These are phyloP conservation scores for Melinopterus prodromus DNA, from an alignment of 2,888 invertebrate genomes.

Conservation along the genomic window DNA sequence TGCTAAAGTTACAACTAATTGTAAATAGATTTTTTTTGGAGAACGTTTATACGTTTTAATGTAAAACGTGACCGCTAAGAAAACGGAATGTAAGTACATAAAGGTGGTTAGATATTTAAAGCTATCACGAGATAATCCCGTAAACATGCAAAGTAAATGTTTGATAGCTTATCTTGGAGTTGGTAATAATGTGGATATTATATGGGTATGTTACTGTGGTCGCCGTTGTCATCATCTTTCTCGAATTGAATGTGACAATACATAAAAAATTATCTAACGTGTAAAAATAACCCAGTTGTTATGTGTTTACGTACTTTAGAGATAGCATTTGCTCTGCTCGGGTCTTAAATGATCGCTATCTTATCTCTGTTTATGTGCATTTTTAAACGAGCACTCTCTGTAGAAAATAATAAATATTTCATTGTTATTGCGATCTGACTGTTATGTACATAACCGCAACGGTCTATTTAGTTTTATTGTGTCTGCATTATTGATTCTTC, in stretches of 20 bases:
- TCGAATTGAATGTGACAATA: background rate
- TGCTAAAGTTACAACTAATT: background rate
- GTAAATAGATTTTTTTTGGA: background rate
- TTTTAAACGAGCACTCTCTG: slow-evolving; percentile 8
- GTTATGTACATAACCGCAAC: background rate
- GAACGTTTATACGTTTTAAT: background rate
- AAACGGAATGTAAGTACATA: background rate
- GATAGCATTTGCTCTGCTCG: slow-evolving; percentile 23
- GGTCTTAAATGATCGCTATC: slow-evolving; percentile 14
- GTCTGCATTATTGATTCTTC: background rate
- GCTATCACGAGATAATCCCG: background rate
- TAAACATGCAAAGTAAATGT: background rate
- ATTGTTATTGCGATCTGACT: background rate
- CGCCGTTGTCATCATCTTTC: background rate
- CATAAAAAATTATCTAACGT: slow-evolving; percentile 17
- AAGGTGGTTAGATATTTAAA: background rate
- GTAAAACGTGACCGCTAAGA: background rate
- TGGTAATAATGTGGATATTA: background rate
- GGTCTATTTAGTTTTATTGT: background rate
- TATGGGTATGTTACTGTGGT: background rate
- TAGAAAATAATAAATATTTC: slow-evolving; percentile 11
- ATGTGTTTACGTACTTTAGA: slow-evolving; percentile 18
- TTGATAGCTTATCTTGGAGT: background rate
- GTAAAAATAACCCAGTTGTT: slow-evolving; percentile 23
- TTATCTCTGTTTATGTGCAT: slow-evolving; percentile 24